Evolutionary conservation across 2,113 vertebrate species (phyloP).

Genomic region (Ciconia boyciana): DNA sequence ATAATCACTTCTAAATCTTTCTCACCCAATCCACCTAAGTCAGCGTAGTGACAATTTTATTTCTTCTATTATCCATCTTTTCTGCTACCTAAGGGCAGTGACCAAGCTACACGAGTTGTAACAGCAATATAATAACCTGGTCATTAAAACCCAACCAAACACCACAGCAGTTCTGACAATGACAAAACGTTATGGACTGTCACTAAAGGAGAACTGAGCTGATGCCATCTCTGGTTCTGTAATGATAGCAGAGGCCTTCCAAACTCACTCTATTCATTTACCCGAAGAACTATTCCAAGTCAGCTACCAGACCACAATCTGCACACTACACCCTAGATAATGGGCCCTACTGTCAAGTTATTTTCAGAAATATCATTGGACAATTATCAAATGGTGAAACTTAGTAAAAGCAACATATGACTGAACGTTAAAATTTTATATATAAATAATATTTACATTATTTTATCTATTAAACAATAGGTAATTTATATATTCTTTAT

Average conservation of each 20-base stretch:
- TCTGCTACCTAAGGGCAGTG: background rate
- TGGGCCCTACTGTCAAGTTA: background rate
- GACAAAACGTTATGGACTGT: fast-evolving
- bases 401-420: background rate
- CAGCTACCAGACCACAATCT: background rate
- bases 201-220: background rate
- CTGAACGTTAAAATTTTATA: background rate
- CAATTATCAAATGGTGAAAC: background rate
- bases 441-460: background rate
- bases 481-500: background rate
- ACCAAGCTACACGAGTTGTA: background rate
- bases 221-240: background rate
- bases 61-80: background rate
- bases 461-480: background rate
- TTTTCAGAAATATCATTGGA: background rate
- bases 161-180: background rate
- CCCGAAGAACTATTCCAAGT: background rate
- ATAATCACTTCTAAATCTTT: background rate
- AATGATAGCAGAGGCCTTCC: background rate
- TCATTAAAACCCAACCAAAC: background rate
- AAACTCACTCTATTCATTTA: background rate
- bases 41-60: background rate
- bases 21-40: background rate
- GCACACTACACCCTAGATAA: background rate
- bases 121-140: background rate